Base-by-base conservation (phyloP, 1,140 invertebrate species). In the Diuraphis noxia region DNA sequence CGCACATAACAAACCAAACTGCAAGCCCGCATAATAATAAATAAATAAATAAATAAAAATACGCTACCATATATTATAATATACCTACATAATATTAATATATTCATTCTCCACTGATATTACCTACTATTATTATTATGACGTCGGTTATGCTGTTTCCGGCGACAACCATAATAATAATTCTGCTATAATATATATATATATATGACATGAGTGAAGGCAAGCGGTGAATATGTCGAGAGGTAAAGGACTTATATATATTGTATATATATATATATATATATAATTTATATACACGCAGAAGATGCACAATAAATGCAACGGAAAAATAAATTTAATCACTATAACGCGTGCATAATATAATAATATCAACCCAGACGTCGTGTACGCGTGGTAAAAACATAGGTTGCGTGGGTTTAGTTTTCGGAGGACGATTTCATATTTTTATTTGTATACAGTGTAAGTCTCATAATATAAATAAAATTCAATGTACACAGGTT, bases 21-120 rank as follows among this genome's bases (percentile, higher is more conserved):
- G 30, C 56, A 72, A 72, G 56, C 56, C 56, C 34, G 56, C 56
- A 72, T n/a, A 17, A 72, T 72, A n/a, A n/a, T 72, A 72, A 72
- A 72, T 72, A n/a, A 63, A 72, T 72, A n/a, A 63, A 63, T 63
- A 72, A 72, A 72, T 72, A 72, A n/a, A 72, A 72, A 72, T 72
- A 72, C 56, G n/a, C 56, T 72, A 72, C n/a, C 34, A 34, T n/a
- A 23, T 52, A 63, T 17, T 56, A 56, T 56, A 49, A 21, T 63
- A 63, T 63, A 63, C n/a, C 30, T 63, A 56, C 52, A 56, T 30
- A 30, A 56, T 56, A 56, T 13, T 56, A 56, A 56, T 56, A 63
- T 63, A 63, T n/a, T n/a, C 56, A 72, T 72, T 72, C 56, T 72
- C 30, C 56, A n/a, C 17, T n/a, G 56, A 63, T 63, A 56, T n/a